Conservation (phyloP, 2,888 invertebrate genomes). For the Drosophila kuntzei region DNA sequence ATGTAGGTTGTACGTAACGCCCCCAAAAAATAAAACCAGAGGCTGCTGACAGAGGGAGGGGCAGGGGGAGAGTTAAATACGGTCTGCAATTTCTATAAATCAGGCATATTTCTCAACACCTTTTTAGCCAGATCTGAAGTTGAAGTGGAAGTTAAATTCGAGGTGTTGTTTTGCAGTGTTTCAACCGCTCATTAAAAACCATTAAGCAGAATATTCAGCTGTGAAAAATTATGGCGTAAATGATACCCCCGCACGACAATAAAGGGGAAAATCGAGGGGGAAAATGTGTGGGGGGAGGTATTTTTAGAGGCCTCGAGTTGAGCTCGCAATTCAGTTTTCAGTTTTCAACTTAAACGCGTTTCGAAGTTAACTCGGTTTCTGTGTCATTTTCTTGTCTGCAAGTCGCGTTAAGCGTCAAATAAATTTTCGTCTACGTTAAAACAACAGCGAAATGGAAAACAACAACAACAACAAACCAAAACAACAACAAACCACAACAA, state of each 20-base stretch:
- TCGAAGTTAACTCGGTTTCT: conserved; percentile 75
- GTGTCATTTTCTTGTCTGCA: conserved; percentile 80
- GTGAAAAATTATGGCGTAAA: conserved; percentile 79
- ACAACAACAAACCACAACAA: conserved; percentile 48
- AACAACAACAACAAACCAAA: conserved; percentile 37
- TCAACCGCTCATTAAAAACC: conserved; percentile 79
- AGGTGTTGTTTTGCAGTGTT: conserved; percentile 24
- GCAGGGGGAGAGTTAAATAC: conserved; percentile 60
- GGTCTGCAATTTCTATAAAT: conserved; percentile 73
- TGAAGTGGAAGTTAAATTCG: neutral
- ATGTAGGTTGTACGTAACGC: conserved; percentile 51
- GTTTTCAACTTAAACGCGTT: too few species aligned
- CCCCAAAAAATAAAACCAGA: conserved; percentile 2
- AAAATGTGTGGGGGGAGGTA: neutral
- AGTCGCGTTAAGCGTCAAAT: conserved; percentile 75
- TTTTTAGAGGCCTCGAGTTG: conserved; percentile 28
- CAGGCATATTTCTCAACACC: conserved; percentile 79
- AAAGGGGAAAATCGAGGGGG: conserved; percentile 10
- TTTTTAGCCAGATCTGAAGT: conserved; percentile 19
- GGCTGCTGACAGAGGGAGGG: neutral
- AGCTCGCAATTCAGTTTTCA: conserved; percentile 60
- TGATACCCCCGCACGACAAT: conserved; percentile 71
- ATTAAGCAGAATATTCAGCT: conserved; percentile 77
- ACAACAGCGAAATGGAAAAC: conserved; percentile 54
- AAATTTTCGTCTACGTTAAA: conserved; percentile 71